phyloP scores from a whole-genome alignment of 2,797 vertebrate genomes.

The Danio albolineatus region DNA sequence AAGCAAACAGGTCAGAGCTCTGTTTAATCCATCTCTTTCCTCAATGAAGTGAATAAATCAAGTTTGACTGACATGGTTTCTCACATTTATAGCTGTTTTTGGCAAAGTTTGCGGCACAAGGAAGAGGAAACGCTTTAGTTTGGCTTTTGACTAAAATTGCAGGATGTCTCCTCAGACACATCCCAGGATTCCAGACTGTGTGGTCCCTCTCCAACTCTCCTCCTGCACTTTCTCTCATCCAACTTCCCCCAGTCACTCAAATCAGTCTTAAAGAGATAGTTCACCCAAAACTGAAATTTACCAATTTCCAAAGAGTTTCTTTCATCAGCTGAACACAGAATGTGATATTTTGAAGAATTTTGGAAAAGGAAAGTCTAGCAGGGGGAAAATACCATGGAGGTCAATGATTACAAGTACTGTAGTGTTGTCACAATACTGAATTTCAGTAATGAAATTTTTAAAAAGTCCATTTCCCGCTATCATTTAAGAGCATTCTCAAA shows the following conservation, averaged over 20 bases:
- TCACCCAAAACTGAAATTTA: too few relatives aligned
- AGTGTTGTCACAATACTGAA: too few relatives aligned
- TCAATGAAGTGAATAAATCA: conserved; percentile 22
- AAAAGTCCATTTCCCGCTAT: too few relatives aligned
- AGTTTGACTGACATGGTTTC: conserved; percentile 36
- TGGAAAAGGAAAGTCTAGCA: too few relatives aligned
- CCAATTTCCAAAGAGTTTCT: too few relatives aligned
- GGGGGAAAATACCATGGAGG: too few relatives aligned
- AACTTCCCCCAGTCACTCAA: conserved; percentile 1
- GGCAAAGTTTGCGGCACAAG: conserved; percentile 7
- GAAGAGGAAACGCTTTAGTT: conserved; percentile 24
- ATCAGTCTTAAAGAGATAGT: not conserved
- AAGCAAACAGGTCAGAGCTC: not conserved
- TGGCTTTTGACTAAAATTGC: conserved; percentile 24
- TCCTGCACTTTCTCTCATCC: conserved; percentile 6
- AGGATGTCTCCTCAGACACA: conserved; percentile 30
- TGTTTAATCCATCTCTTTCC: conserved; percentile 9
- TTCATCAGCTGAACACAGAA: too few relatives aligned
- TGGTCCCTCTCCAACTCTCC: conserved; percentile 15
- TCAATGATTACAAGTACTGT: too few relatives aligned
- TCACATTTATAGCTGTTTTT: conserved; percentile 37
- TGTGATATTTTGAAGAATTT: too few relatives aligned
- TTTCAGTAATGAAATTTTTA: too few relatives aligned
- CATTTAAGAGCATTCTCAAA: too few relatives aligned
- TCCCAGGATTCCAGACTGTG: conserved; percentile 36